phyloP scores from a whole-genome alignment of 37 sponge, comb jelly and placozoan species.

The Cliona cf. orientalis region DNA sequence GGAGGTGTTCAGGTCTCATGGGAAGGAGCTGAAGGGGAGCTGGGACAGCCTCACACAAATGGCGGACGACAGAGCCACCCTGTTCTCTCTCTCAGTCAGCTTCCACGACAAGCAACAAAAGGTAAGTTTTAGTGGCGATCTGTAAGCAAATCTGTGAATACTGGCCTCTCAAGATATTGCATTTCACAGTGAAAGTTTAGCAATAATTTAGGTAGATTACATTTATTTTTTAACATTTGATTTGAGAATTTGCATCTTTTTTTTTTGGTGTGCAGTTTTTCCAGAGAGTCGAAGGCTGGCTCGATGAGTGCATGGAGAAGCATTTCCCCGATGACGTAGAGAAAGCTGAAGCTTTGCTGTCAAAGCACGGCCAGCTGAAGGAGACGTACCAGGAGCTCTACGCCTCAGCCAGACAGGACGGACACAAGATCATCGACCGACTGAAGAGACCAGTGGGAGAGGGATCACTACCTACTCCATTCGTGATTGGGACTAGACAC shows the following conservation, averaged over 20 bases:
- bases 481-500: conserved; percentile 42
- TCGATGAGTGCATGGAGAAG: conserved; percentile 30
- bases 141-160: neutral
- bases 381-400: conserved; percentile 22
- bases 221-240: too few relatives aligned
- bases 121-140: conserved; percentile 12
- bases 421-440: conserved; percentile 50
- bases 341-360: neutral
- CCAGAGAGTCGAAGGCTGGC: conserved; percentile 39
- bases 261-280: conserved; percentile 67
- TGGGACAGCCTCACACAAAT: conserved; percentile 46
- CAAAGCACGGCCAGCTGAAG: conserved; percentile 29
- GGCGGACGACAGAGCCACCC: conserved; percentile 36
- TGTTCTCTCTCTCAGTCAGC: conserved; percentile 38
- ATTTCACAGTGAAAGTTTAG: too few relatives aligned
- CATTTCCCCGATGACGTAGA: conserved; percentile 10
- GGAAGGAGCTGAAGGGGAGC: conserved; percentile 18
- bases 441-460: conserved; percentile 54
- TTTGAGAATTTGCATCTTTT: too few relatives aligned
- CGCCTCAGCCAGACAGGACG: conserved; percentile 5
- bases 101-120: conserved; percentile 49
- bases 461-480: conserved; percentile 26
- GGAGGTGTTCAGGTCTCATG: conserved; percentile 12
- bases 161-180: too few relatives aligned
- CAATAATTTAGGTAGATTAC: neutral